Evolutionary conservation across 2,797 vertebrate species (phyloP).

Genomic region (Steatocranus sp.): DNA sequence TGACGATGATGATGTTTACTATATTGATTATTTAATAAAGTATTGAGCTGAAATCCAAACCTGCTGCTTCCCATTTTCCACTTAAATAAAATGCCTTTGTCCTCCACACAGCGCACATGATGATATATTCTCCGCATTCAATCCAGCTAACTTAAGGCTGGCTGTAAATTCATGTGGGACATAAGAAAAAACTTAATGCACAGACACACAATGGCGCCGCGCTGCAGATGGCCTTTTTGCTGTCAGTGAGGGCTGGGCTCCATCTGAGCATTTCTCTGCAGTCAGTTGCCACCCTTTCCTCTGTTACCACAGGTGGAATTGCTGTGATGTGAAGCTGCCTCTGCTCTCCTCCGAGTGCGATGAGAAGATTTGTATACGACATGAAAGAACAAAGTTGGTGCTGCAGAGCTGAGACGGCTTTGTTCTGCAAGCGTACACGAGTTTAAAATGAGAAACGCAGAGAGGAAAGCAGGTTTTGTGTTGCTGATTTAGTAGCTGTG

Average conservation of each 20-base stretch:
- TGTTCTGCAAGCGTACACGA: background rate
- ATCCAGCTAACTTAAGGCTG: slow-evolving; percentile 2
- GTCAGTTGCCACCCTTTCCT: slow-evolving; percentile 13
- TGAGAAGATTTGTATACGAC: background rate
- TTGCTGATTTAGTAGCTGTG: background rate
- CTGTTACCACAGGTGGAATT: slow-evolving; percentile 31
- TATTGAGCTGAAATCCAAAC: slow-evolving; percentile 44
- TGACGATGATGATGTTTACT: slow-evolving; percentile 48
- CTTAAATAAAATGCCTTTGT: slow-evolving; percentile 32
- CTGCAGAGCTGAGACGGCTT: background rate
- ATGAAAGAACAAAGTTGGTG: background rate
- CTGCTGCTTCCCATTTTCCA: background rate
- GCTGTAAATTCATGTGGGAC: slow-evolving; percentile 58
- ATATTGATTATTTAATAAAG: slow-evolving; percentile 77
- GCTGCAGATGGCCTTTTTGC: slow-evolving; percentile 58
- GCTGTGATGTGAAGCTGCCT: background rate
- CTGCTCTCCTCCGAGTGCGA: background rate
- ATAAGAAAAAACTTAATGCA: slow-evolving; percentile 41
- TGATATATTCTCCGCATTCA: slow-evolving; percentile 2
- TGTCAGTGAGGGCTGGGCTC: slow-evolving; percentile 18
- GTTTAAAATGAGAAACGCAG: background rate
- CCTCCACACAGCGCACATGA: background rate
- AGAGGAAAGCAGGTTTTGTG: background rate
- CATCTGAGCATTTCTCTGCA: background rate
- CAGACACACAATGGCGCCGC: slow-evolving; percentile 11